Evolutionary conservation across 1,140 invertebrate genomes (phyloP), one percentile per base, ranked within the genome.

Genomic region (Adelges cooleyi): DNA sequence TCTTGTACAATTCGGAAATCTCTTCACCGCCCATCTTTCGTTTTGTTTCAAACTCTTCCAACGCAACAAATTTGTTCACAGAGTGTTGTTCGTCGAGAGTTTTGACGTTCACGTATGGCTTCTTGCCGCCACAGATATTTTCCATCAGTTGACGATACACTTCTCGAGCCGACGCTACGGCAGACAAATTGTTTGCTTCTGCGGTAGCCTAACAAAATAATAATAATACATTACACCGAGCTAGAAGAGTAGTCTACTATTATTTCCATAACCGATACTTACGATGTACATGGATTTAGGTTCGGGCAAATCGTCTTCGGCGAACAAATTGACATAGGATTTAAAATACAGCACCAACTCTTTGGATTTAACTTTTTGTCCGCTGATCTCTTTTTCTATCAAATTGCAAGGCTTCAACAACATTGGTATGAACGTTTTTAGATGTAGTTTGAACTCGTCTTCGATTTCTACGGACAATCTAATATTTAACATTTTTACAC

Each of bases 201-300:
- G 95, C 94, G 20, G 95, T 98, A 49, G 95, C 95, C 89, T 95
- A 73, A n/a, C 73, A n/a, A n/a, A n/a, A n/a, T n/a, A n/a, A n/a
- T n/a, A n/a, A n/a, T n/a, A n/a, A n/a, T n/a, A n/a, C n/a, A n/a
- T n/a, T n/a, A n/a, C n/a, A n/a, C n/a, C n/a, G n/a, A n/a, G 11
- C 11, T 33, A 33, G 5, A 33, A 33, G 11, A 6, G 5, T 33
- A 11, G 5, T 33, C 5, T 5, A 33, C 4, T 17, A 36, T 40
- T 59, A 5, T 36, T 10, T 0, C 51, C 10, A 33, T 10, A 17
- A 17, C 1, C 33, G 56, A 71, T 67, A 82, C 81, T 80, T 75
- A 93, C 91, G 75, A 92, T 86, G 67, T 98, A 81, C 92, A 99
- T 97, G 65, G 94, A 95, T 78, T 98, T 99, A 6, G 96, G 96